phyloP scores from a whole-genome alignment of 1,140 invertebrate species.

The Sweltsa coloradensis region DNA sequence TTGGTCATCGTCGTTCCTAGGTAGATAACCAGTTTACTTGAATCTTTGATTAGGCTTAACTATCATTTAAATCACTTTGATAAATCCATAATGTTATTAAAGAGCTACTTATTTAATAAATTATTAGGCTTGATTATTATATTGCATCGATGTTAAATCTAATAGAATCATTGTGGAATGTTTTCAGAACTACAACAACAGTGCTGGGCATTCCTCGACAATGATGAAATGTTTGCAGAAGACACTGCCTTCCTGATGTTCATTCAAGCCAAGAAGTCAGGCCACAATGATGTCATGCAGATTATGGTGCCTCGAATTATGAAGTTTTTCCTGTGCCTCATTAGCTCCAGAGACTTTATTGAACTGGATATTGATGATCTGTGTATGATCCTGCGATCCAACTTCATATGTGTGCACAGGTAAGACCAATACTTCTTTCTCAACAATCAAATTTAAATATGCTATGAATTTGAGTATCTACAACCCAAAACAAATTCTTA shows the following conservation, averaged over 20 bases:
- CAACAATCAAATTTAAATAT: too few species aligned
- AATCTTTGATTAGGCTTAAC: too few species aligned
- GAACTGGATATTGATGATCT: slow-evolving; percentile 46
- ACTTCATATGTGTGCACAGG: slow-evolving; percentile 58
- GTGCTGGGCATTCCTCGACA: slow-evolving; percentile 57
- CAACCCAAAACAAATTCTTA: too few species aligned
- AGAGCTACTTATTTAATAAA: too few species aligned
- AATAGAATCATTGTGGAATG: slow-evolving; percentile 10
- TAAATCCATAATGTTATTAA: too few species aligned
- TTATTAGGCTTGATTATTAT: neutral
- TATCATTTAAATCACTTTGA: too few species aligned
- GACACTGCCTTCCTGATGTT: slow-evolving; percentile 55
- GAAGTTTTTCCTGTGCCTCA: slow-evolving; percentile 55
- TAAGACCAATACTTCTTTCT: slow-evolving; percentile 24
- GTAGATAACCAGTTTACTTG: too few species aligned
- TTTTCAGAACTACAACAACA: slow-evolving; percentile 52
- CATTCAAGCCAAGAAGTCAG: slow-evolving; percentile 39
- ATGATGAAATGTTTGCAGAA: slow-evolving; percentile 50
- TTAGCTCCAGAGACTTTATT: slow-evolving; percentile 54
- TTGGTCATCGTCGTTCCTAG: too few species aligned
- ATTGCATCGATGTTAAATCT: neutral
- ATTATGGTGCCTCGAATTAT: slow-evolving; percentile 58
- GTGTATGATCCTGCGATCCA: slow-evolving; percentile 45
- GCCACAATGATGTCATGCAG: slow-evolving; percentile 45
- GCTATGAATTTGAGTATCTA: too few species aligned